Conservation (phyloP, 2,888 invertebrate genomes). For the Xylocampa areola region DNA sequence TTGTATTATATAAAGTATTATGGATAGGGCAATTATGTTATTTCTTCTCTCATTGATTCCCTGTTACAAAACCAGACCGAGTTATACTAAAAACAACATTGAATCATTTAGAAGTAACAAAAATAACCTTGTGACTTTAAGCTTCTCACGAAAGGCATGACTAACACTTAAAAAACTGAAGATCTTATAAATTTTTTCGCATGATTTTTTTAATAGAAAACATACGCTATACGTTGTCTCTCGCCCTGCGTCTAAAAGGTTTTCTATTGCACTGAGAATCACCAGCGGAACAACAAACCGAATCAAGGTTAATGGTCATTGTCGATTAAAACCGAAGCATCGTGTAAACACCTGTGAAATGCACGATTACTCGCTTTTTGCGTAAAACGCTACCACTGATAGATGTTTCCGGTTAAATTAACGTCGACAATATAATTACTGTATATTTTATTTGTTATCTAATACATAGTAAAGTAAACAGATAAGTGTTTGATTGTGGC, state of each 20-base stretch:
- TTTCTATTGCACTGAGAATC: slow-evolving; percentile 25
- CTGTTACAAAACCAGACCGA: no score
- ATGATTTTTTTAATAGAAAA: slow-evolving; percentile 21
- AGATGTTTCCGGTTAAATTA: slow-evolving; percentile 19
- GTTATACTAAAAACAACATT: background rate
- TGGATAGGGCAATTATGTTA: no score
- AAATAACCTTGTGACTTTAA: slow-evolving; percentile 3
- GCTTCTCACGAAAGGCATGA: slow-evolving; percentile 20
- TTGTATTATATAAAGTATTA: no score
- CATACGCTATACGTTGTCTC: slow-evolving; percentile 37
- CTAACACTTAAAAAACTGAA: slow-evolving; percentile 14
- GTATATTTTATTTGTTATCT: background rate
- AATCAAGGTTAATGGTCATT: slow-evolving; percentile 53
- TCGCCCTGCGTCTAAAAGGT: slow-evolving; percentile 37
- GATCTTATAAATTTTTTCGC: slow-evolving; percentile 8
- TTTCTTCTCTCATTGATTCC: no score
- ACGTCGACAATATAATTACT: slow-evolving; percentile 9
- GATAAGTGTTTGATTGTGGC: no score
- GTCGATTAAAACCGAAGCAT: slow-evolving; percentile 23
- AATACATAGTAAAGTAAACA: no score
- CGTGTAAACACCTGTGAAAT: slow-evolving; percentile 36
- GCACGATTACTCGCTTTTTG: slow-evolving; percentile 37
- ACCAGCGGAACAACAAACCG: slow-evolving; percentile 36
- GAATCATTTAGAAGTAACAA: background rate
- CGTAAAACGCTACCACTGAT: slow-evolving; percentile 11